Base-by-base conservation (phyloP, 2,888 invertebrate genomes). In the Mechanitis mazaeus region DNA sequence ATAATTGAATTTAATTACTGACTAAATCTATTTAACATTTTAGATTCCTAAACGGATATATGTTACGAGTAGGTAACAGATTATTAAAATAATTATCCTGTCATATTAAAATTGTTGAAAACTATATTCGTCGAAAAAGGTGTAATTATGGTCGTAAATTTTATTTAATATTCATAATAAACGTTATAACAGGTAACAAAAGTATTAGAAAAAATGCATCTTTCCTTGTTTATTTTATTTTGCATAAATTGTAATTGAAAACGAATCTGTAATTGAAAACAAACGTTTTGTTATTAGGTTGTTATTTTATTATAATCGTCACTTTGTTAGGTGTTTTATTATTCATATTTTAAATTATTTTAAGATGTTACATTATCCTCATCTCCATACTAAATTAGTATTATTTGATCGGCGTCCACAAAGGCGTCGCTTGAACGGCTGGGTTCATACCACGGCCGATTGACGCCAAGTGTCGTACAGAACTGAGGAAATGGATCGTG, bases 351-450 rank as follows among this genome's bases (percentile, higher is more conserved):
- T 31, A 50, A 50, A 50, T 50, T 5, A 50, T 50, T 5, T 31
- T 28, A 31, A n/a, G 28, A 50, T 3, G 47, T 50, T 50, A 50
- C 31, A 50, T 50, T 50, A 31, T 11, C 31, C 50, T 50, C 50
- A 50, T 50, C 50, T 50, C 50, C 50, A 50, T 50, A 50, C 50
- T 50, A 50, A 50, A 50, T 50, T 50, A 50, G 50, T 50, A 50
- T 61, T 55, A 61, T 54, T 54, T 61, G 42, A 58, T 64, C 68
- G 68, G 67, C 64, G 33, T 63, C 54, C 54, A 57, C 64, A 76
- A 73, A 68, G 73, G 64, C 71, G 79, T 75, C 75, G 72, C 80
- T 76, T 85, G 83, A 85, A 84, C 84, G 88, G 82, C 73, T 78
- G 80, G 79, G 71, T 84, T 83, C 70, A 59, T 65, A 64, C 69